A percentile compares a stretch with the other conserved stretches of the same genome.
These are phyloP conservation scores for Nasua narica DNA, from an alignment of 2,797 vertebrate species.

Conservation along the genomic window DNA sequence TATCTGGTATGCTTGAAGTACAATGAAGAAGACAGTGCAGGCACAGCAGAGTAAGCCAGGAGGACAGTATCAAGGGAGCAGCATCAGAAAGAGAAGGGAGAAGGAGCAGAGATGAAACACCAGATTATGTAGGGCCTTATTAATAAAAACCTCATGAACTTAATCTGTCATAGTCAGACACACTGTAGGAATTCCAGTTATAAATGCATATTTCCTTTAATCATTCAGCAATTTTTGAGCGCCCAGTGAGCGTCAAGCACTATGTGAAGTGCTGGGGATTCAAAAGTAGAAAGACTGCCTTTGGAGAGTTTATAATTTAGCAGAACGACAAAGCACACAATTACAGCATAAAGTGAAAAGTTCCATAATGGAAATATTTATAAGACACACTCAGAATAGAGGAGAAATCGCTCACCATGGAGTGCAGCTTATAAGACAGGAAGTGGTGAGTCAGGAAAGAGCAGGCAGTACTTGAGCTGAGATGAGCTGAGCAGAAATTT, in stretches of 20 bases:
- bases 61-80: background rate
- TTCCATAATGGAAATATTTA: background rate
- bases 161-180: background rate
- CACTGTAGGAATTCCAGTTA: background rate
- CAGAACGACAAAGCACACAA: background rate
- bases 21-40: background rate
- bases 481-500: background rate
- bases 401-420: background rate
- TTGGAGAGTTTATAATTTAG: background rate
- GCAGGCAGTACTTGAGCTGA: background rate
- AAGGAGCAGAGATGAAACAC: background rate
- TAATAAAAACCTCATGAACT: background rate
- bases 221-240: background rate
- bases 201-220: background rate
- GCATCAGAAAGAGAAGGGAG: background rate
- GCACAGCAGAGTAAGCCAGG: background rate
- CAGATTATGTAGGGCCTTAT: background rate
- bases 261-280: background rate
- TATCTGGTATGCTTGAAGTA: background rate
- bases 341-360: background rate
- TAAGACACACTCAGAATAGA: background rate
- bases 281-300: background rate
- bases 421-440: background rate
- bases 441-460: background rate
- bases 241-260: background rate